phyloP scores from a whole-genome alignment of 2,888 invertebrate species.

The Zeuzera pyrina region DNA sequence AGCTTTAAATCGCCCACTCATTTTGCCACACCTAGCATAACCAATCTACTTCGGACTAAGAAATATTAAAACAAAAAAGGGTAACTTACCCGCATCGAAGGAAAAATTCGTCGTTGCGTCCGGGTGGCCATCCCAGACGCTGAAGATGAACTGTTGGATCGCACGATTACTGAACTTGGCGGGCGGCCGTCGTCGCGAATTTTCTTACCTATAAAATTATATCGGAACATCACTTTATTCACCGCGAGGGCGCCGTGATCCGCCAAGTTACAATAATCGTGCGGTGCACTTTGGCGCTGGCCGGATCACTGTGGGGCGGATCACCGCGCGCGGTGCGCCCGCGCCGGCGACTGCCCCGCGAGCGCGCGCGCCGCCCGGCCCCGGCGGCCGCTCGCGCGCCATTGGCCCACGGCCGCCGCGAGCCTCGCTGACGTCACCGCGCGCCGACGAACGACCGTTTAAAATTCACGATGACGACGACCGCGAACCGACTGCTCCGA shows the following conservation, averaged over 20 bases:
- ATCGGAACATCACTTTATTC: no score
- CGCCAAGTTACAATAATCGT: conserved; percentile 1
- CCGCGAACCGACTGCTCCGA: conserved; percentile 17
- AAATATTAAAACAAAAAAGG: no score
- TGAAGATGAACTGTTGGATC: conserved; percentile 23
- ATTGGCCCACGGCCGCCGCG: conserved; percentile 40
- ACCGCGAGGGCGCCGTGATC: not conserved
- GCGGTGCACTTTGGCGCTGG: conserved; percentile 8
- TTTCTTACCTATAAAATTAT: not conserved
- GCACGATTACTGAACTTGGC: conserved; percentile 36
- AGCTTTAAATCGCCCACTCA: no score
- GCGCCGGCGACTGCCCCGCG: conserved; percentile 24
- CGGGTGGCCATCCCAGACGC: no score
- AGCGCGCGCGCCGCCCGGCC: conserved; percentile 24
- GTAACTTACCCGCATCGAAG: no score
- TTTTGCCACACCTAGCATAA: no score
- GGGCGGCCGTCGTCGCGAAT: conserved; percentile 9
- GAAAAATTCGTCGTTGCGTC: no score
- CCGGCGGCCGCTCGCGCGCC: conserved; percentile 15
- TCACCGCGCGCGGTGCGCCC: conserved; percentile 41
- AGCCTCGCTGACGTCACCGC: conserved; percentile 52
- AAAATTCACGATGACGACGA: conserved; percentile 20
- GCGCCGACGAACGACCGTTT: conserved; percentile 21
- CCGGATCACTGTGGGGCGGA: conserved; percentile 45
- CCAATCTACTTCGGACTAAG: no score